Percentiles rank a stretch among this genome's conserved stretches.
Evolutionary conservation across 2,888 invertebrate genomes (phyloP).

Genomic region (Cosmorhoe ocellata): DNA sequence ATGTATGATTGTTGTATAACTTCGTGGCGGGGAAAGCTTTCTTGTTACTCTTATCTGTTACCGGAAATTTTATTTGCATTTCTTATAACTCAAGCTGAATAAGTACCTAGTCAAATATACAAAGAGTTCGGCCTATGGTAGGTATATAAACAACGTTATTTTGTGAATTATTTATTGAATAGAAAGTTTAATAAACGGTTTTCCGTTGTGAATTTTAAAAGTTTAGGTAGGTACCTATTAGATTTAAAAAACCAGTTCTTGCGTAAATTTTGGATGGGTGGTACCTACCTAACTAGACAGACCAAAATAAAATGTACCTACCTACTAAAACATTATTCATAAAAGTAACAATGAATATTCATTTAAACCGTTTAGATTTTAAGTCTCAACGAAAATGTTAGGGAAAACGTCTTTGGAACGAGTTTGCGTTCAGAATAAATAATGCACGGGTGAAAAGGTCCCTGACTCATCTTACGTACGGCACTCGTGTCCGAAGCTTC

Average conservation of each 20-base stretch:
- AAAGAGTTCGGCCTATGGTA: not conserved
- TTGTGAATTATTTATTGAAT: constrained; percentile 1
- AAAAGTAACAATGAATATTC: constrained; percentile 57
- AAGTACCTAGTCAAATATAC: not conserved
- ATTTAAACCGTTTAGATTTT: constrained; percentile 42
- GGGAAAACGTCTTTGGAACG: constrained; percentile 61
- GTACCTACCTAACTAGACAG: constrained; percentile 36
- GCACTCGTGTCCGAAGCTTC: constrained; percentile 55
- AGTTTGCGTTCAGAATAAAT: constrained; percentile 69
- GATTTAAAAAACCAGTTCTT: constrained; percentile 39
- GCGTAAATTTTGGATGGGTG: constrained; percentile 11
- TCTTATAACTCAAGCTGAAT: constrained; percentile 13
- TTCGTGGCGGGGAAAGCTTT: constrained; percentile 62
- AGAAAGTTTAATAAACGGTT: constrained; percentile 11
- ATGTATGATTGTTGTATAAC: constrained; percentile 78
- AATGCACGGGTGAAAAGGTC: constrained; percentile 72
- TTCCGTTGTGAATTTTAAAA: not conserved
- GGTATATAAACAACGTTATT: not conserved
- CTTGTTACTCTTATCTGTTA: constrained; percentile 41
- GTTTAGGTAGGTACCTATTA: not conserved
- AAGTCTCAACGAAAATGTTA: constrained; percentile 53
- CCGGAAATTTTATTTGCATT: constrained; percentile 36
- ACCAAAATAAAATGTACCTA: constrained; percentile 42
- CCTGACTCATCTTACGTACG: constrained; percentile 69
- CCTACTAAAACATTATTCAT: constrained; percentile 46